phyloP scores from a whole-genome alignment of 1,140 invertebrate genomes.

The Oscheius sp. region DNA sequence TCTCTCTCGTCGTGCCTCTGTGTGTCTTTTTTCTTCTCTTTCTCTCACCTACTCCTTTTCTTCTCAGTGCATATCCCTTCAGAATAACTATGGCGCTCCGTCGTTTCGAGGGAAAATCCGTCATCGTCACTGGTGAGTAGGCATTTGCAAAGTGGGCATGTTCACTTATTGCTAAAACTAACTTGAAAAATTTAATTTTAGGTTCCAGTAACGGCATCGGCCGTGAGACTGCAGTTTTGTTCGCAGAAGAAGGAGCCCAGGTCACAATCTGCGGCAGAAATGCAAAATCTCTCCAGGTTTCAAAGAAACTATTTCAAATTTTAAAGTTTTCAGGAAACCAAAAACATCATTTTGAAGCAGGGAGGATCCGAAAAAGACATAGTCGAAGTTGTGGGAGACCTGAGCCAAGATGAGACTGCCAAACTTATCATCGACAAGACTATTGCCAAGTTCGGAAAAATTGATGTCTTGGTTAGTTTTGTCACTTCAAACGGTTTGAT shows the following conservation, averaged over 20 bases:
- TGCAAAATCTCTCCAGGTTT: conserved; percentile 25
- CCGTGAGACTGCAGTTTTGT: conserved; percentile 26
- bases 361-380: not conserved
- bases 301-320: not conserved
- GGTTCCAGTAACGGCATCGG: conserved; percentile 42
- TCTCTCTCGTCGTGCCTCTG: no score
- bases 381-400: conserved; percentile 7
- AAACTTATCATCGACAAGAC: conserved; percentile 5
- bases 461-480: conserved; percentile 11
- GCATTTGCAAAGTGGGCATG: not conserved
- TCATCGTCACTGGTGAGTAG: conserved; percentile 4
- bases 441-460: conserved; percentile 8
- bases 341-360: not conserved
- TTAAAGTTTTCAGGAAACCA: conserved; percentile 15
- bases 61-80: no score
- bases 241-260: conserved; percentile 37
- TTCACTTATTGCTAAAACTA: not conserved
- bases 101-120: conserved; percentile 12
- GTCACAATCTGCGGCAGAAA: conserved; percentile 31
- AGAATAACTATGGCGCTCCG: no score
- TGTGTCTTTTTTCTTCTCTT: no score
- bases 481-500: no score
- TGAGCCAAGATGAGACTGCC: not conserved
- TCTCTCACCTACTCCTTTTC: no score
- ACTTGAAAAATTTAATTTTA: not conserved